Percentiles rank a stretch among this genome's conserved stretches.
Conservation (phyloP, 2,888 invertebrate genomes). For the Volucella bombylans region DNA sequence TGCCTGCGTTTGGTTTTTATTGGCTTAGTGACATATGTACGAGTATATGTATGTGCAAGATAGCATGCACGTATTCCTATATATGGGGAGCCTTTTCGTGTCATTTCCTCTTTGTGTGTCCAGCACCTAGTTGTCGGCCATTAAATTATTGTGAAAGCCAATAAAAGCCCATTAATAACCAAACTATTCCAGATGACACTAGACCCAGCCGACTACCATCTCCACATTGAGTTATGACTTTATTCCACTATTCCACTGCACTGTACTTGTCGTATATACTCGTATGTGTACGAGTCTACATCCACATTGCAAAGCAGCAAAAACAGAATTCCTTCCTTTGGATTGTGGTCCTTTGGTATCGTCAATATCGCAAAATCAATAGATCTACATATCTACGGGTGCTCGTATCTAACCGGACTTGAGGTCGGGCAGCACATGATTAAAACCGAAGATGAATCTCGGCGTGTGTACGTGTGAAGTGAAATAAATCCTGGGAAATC, state of each 20-base stretch:
- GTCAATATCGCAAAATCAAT: slow-evolving; percentile 67
- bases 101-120: slow-evolving; percentile 3
- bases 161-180: slow-evolving; percentile 70
- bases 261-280: slow-evolving; percentile 12
- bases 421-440: slow-evolving; percentile 20
- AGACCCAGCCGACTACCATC: slow-evolving; percentile 35
- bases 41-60: not conserved
- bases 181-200: slow-evolving; percentile 70
- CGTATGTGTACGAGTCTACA: slow-evolving; percentile 6
- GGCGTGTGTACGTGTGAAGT: slow-evolving; percentile 10
- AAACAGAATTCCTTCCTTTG: slow-evolving; percentile 48
- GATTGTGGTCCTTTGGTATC: slow-evolving; percentile 36
- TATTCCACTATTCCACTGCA: slow-evolving; percentile 47
- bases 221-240: slow-evolving; percentile 66
- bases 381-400: slow-evolving; percentile 5
- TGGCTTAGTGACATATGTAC: slow-evolving; percentile 38
- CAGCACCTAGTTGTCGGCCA: slow-evolving; percentile 63
- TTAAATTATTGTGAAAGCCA: slow-evolving; percentile 72
- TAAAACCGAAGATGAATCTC: slow-evolving; percentile 50
- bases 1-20: slow-evolving; percentile 48
- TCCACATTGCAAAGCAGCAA: slow-evolving; percentile 42
- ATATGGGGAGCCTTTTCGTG: slow-evolving; percentile 2
- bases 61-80: slow-evolving; percentile 23
- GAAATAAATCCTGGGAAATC: slow-evolving; percentile 67
- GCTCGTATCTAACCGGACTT: not conserved